Evolutionary conservation across 2,888 invertebrate genomes (phyloP).

Genomic region (Synanthedon vespiformis): DNA sequence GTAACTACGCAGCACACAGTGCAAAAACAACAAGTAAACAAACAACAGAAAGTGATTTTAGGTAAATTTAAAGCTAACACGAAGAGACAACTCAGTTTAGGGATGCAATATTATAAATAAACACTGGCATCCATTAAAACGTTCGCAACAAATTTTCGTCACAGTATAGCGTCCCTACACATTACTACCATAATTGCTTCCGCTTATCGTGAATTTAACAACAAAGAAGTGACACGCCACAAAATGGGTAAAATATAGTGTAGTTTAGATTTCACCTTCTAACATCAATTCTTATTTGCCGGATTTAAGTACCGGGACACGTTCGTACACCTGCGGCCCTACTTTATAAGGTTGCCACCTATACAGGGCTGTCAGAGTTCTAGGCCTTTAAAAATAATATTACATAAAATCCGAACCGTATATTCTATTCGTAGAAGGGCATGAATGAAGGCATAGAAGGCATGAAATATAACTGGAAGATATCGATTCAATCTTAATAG

Average conservation of each 20-base stretch:
- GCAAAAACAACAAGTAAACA: too few relatives aligned
- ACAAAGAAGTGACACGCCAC: conserved; percentile 48
- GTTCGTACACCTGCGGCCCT: conserved; percentile 40
- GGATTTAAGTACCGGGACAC: conserved; percentile 42
- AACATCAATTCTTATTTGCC: conserved; percentile 59
- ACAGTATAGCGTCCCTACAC: conserved; percentile 60
- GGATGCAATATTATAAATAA: conserved; percentile 44
- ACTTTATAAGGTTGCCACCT: conserved; percentile 17
- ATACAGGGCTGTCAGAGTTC: too few relatives aligned
- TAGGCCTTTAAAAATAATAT: too few relatives aligned
- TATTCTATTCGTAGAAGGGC: too few relatives aligned
- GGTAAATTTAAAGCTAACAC: too few relatives aligned
- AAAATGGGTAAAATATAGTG: conserved; percentile 54
- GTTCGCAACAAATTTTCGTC: conserved; percentile 55
- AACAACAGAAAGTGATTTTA: too few relatives aligned
- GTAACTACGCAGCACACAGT: too few relatives aligned
- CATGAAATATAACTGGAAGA: too few relatives aligned
- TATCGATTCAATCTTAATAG: too few relatives aligned
- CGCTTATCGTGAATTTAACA: conserved; percentile 61
- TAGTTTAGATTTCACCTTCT: conserved; percentile 50
- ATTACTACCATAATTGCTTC: conserved; percentile 61
- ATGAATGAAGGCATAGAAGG: too few relatives aligned
- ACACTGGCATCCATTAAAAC: conserved; percentile 51
- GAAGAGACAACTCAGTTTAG: background rate
- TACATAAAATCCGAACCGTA: too few relatives aligned